phyloP scores from a whole-genome alignment of 2,113 vertebrate species.

The Ceuthmochares aereus region DNA sequence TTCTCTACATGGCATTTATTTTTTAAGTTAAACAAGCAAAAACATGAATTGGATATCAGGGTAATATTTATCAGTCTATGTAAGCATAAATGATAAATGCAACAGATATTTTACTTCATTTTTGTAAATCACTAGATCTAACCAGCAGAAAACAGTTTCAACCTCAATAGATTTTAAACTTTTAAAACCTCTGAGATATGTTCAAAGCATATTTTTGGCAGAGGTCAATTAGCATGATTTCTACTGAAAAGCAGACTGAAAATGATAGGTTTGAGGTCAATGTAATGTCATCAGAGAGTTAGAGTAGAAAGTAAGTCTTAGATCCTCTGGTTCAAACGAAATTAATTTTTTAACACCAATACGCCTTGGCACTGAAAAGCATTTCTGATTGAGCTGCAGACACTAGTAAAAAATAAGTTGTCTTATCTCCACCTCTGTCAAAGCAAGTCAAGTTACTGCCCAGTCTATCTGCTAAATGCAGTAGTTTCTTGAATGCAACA shows the following conservation, averaged over 20 bases:
- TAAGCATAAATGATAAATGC: neutral
- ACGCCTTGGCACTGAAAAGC: neutral
- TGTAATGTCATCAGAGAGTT: neutral
- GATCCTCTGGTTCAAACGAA: neutral
- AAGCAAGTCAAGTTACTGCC: neutral
- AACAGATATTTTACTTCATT: neutral
- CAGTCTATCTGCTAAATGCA: neutral
- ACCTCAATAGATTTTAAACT: neutral
- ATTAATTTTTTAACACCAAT: neutral
- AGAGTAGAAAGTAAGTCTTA: neutral
- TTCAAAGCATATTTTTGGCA: neutral
- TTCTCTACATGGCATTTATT: neutral
- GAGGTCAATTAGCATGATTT: neutral
- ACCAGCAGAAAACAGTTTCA: neutral
- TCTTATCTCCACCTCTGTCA: neutral
- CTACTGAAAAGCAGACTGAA: neutral
- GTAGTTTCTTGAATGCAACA: neutral
- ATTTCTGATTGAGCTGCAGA: neutral
- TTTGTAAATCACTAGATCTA: neutral
- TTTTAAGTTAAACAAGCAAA: neutral
- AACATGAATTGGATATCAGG: neutral
- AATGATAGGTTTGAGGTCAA: neutral
- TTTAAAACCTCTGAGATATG: neutral
- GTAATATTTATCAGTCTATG: neutral
- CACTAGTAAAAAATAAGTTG: neutral